These are phyloP conservation scores for Thecocarcelia acutangulata DNA, from an alignment of 2,888 invertebrate species.

Conservation along the genomic window DNA sequence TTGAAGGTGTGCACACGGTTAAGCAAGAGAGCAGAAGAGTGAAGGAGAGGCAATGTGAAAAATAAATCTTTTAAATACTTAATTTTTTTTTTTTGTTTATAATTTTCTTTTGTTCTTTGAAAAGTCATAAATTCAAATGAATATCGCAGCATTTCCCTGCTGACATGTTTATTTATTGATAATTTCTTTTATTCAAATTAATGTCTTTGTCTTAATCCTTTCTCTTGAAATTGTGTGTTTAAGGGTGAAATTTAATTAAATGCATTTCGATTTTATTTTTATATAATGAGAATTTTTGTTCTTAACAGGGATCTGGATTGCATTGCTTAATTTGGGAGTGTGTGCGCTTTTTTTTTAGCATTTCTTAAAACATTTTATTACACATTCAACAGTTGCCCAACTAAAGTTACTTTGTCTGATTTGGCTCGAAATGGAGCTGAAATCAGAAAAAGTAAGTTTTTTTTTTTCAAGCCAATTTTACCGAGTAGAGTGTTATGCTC, in stretches of 20 bases:
- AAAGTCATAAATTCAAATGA: conserved; percentile 58
- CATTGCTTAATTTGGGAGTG: neutral
- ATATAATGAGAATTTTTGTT: no score
- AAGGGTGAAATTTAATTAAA: conserved; percentile 34
- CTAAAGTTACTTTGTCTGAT: no score
- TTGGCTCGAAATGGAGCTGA: no score
- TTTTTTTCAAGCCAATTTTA: no score
- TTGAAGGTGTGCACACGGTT: neutral
- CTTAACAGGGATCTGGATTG: no score
- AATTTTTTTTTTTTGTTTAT: neutral
- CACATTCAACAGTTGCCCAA: no score
- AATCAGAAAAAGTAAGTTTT: no score
- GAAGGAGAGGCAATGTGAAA: neutral
- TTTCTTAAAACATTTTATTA: no score
- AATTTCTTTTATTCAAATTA: conserved; percentile 38
- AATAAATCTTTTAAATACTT: conserved; percentile 23
- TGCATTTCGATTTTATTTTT: conserved; percentile 9
- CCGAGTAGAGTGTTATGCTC: no score
- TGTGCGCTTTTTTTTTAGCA: no score
- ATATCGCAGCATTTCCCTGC: conserved; percentile 47
- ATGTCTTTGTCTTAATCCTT: conserved; percentile 27
- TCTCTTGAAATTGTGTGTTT: conserved; percentile 6
- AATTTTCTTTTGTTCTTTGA: conserved; percentile 23
- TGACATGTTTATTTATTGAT: conserved; percentile 43
- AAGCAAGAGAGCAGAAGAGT: neutral